These are phyloP conservation scores for Myrmecophaga tridactyla DNA, from an alignment of 2,113 vertebrate genomes.

Conservation along the genomic window DNA sequence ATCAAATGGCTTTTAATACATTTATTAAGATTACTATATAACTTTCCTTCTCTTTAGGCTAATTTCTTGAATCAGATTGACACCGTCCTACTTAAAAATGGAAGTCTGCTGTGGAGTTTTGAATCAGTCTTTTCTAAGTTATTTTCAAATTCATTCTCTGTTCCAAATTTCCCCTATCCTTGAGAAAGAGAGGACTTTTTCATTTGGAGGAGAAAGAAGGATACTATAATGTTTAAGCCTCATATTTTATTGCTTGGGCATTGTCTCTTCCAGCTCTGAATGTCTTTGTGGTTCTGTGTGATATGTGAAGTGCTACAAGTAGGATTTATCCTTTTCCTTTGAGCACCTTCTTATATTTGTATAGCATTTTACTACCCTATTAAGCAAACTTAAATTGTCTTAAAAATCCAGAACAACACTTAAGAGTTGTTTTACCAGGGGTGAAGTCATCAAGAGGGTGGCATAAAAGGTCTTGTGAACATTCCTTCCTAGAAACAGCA, in stretches of 20 bases:
- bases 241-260: neutral
- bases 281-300: neutral
- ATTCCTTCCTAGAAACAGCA: no score
- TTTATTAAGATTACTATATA: neutral
- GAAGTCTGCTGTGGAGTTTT: neutral
- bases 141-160: neutral
- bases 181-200: neutral
- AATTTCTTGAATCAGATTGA: neutral
- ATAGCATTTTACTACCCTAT: neutral
- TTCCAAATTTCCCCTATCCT: neutral
- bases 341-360: neutral
- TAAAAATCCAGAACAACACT: neutral
- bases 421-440: neutral
- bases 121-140: neutral
- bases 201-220: neutral
- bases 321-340: neutral
- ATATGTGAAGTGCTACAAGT: no score
- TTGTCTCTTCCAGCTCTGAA: neutral
- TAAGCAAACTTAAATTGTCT: neutral
- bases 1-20: neutral
- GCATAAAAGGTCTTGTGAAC: no score
- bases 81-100: neutral
- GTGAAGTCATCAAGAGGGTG: no score
- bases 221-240: neutral
- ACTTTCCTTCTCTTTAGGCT: neutral